phyloP scores from a whole-genome alignment of 2,888 invertebrate species.

The Microdon myrmicae region DNA sequence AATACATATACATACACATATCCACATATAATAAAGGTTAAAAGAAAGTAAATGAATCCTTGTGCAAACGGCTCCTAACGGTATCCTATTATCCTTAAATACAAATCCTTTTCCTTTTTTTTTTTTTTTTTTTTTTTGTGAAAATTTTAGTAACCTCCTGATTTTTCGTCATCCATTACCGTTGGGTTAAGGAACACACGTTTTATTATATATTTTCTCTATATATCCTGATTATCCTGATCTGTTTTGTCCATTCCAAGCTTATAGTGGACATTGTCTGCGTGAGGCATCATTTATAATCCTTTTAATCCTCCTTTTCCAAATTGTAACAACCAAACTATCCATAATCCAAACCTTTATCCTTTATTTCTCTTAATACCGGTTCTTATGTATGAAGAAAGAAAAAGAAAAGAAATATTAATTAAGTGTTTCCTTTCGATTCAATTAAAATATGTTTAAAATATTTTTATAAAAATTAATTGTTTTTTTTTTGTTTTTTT shows the following conservation, averaged over 20 bases:
- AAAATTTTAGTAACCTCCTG: too few species aligned
- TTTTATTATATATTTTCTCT: conserved; percentile 18
- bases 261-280: conserved; percentile 10
- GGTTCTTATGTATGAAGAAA: too few species aligned
- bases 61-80: too few species aligned
- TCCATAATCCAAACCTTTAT: conserved; percentile 43
- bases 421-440: conserved; percentile 40
- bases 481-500: too few species aligned
- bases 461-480: conserved; percentile 8
- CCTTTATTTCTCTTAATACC: conserved; percentile 23
- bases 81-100: conserved; percentile 37
- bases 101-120: conserved; percentile 34
- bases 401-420: conserved; percentile 47
- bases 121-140: too few species aligned
- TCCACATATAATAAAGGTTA: too few species aligned
- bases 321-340: conserved; percentile 50
- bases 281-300: conserved; percentile 20
- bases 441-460: conserved; percentile 16
- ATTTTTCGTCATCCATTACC: too few species aligned
- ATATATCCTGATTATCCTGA: conserved; percentile 21
- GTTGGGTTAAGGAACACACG: background rate
- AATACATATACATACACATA: too few species aligned
- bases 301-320: conserved; percentile 38
- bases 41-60: too few species aligned
- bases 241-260: conserved; percentile 23